Percentiles rank a stretch among this genome's conserved stretches.
These are phyloP conservation scores for Grallaria varia DNA, from an alignment of 2,113 vertebrate genomes.

Conservation along the genomic window DNA sequence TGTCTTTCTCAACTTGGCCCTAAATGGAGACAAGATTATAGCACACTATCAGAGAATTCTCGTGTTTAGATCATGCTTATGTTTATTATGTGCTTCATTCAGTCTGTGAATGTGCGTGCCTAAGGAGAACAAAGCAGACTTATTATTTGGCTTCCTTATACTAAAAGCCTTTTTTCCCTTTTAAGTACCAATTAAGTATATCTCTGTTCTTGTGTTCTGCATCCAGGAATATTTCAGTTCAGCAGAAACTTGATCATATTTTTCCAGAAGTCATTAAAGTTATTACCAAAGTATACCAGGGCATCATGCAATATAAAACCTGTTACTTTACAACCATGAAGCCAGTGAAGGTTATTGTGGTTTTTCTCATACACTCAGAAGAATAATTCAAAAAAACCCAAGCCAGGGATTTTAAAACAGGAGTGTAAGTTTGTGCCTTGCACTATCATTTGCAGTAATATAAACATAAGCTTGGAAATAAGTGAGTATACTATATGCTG, in stretches of 20 bases:
- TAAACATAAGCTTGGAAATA: slow-evolving; percentile 7
- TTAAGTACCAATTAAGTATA: slow-evolving; percentile 49
- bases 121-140: slow-evolving; percentile 62
- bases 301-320: slow-evolving; percentile 37
- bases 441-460: not conserved
- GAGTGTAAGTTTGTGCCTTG: not conserved
- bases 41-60: slow-evolving; percentile 7
- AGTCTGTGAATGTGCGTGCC: not conserved
- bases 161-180: slow-evolving; percentile 39
- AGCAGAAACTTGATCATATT: slow-evolving; percentile 57
- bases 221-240: slow-evolving; percentile 59
- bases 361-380: slow-evolving; percentile 31
- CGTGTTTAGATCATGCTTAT: slow-evolving; percentile 19
- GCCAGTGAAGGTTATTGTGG: slow-evolving; percentile 5
- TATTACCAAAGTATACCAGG: slow-evolving; percentile 44
- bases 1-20: not conserved
- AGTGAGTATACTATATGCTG: not conserved
- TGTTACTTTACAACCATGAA: slow-evolving; percentile 37
- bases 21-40: not conserved
- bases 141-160: slow-evolving; percentile 44
- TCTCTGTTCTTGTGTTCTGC: slow-evolving; percentile 42
- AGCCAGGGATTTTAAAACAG: slow-evolving; percentile 10
- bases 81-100: slow-evolving; percentile 38
- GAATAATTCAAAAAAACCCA: not conserved
- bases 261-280: slow-evolving; percentile 45